Base-by-base conservation (phyloP, 2,113 vertebrate genomes). In the Brienomyrus longianalis region DNA sequence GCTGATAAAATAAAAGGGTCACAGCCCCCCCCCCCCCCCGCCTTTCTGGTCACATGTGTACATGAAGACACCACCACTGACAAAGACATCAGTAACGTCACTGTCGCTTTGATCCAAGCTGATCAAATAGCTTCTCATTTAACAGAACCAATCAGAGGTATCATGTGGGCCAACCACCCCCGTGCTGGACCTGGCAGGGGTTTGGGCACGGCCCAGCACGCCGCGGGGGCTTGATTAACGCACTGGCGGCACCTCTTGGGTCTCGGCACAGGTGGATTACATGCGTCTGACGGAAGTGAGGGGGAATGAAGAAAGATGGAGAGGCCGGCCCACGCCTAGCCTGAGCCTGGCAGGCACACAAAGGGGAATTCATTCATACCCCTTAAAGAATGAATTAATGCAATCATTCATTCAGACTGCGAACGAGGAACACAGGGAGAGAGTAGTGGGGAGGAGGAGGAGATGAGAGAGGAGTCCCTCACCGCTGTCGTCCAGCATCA, bases 401-500 rank as follows among this genome's bases (percentile, higher is more conserved):
- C 27, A 54, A 51, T 54, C 48, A 86, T 86, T 52, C 47, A 31
- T 52, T 86, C 85, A 52, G 23, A 56, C 80, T 43, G 19, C 1
- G 50, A 35, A 15, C 1, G 51, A 50, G 17, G 11, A 39, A 70
- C 23, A 43, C 45, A 45, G 87, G 19, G 10, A 47, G 87, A 5
- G 62, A 70, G 62, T 11, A 31, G n/a, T 15, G 52, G 17, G 5
- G 54, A 17, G 43, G 51, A 39, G 56, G 47, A n/a, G 50, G 21
- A 52, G 66, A n/a, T 66, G 19, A 88, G 15, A 52, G 84, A 88
- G 70, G 50, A 62, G 88, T 45, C 35, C 85, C 93, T 96, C 96
- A 99, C 98, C 98, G 5, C 96, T 98, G 91, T 98, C 98, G 93
- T 99, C 98, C 95, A 99, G 94, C 92, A 98, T 98, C 92, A 99